These are phyloP conservation scores for Timandra comae DNA, from an alignment of 2,888 invertebrate species.

Conservation along the genomic window DNA sequence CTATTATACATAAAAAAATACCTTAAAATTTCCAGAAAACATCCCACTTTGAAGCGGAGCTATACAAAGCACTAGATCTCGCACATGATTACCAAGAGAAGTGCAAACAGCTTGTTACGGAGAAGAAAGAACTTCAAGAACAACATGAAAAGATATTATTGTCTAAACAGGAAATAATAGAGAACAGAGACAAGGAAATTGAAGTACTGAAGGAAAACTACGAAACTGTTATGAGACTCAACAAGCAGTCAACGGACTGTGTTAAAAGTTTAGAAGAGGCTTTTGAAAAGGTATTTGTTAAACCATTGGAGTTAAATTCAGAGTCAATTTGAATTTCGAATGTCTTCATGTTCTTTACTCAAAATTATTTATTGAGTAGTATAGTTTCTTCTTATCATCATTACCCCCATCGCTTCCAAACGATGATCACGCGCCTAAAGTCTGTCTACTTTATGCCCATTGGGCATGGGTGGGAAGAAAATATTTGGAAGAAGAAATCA, in stretches of 20 bases:
- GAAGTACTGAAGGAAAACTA: constrained; percentile 65
- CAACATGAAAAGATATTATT: constrained; percentile 48
- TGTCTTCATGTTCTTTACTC: no score
- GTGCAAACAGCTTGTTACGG: constrained; percentile 70
- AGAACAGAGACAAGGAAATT: constrained; percentile 53
- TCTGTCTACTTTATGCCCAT: no score
- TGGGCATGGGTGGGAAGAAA: no score
- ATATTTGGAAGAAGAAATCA: no score
- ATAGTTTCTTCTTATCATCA: no score
- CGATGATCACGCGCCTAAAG: no score
- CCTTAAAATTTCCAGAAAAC: constrained; percentile 51
- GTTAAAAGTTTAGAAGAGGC: constrained; percentile 77
- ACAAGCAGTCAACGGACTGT: constrained; percentile 77
- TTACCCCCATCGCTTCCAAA: no score
- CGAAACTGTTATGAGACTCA: constrained; percentile 68
- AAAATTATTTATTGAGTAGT: no score
- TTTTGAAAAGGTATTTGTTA: constrained; percentile 71
- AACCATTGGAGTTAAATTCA: no score
- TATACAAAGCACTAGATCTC: constrained; percentile 82
- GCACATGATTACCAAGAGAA: constrained; percentile 83
- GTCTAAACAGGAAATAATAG: constrained; percentile 38
- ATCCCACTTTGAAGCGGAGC: constrained; percentile 81
- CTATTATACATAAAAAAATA: neutral
- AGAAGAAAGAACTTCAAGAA: constrained; percentile 54
- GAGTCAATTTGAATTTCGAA: no score